Conservation (phyloP, 2,888 invertebrate species). For the Dryobota labecula region DNA sequence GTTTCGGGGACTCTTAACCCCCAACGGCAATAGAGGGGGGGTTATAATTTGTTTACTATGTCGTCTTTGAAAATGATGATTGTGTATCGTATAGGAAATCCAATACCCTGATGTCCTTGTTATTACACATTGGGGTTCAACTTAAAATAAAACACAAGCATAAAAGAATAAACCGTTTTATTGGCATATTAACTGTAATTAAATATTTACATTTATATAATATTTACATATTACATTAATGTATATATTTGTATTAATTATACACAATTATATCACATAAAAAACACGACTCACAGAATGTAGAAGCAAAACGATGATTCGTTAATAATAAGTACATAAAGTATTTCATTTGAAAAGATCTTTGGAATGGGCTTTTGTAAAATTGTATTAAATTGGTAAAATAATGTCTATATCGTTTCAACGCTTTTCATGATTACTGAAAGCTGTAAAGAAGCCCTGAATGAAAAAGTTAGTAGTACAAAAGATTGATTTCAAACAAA, state of each 20-base stretch:
- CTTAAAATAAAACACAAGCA: constrained; percentile 68
- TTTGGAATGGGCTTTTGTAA: constrained; percentile 81
- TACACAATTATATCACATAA: constrained; percentile 88
- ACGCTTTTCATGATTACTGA: constrained; percentile 36
- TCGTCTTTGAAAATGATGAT: not conserved
- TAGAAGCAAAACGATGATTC: constrained; percentile 80
- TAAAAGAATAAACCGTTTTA: constrained; percentile 90
- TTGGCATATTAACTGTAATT: constrained; percentile 86
- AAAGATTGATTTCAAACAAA: constrained; percentile 64
- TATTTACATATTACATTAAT: constrained; percentile 56
- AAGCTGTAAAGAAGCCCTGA: constrained; percentile 56
- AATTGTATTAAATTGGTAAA: constrained; percentile 59
- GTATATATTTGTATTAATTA: constrained; percentile 83
- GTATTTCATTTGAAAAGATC: constrained; percentile 75
- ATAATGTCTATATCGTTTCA: constrained; percentile 53
- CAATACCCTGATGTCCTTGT: not conserved
- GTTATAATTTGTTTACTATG: no score
- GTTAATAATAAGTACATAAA: constrained; percentile 72
- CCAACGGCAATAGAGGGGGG: not conserved
- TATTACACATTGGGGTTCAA: not conserved
- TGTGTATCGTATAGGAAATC: not conserved
- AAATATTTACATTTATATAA: constrained; percentile 86
- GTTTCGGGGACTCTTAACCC: no score
- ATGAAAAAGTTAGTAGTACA: constrained; percentile 66
- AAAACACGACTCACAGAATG: constrained; percentile 85